These are phyloP conservation scores for Coecobrya sp. DNA, from an alignment of 2,888 invertebrate species.

Conservation along the genomic window DNA sequence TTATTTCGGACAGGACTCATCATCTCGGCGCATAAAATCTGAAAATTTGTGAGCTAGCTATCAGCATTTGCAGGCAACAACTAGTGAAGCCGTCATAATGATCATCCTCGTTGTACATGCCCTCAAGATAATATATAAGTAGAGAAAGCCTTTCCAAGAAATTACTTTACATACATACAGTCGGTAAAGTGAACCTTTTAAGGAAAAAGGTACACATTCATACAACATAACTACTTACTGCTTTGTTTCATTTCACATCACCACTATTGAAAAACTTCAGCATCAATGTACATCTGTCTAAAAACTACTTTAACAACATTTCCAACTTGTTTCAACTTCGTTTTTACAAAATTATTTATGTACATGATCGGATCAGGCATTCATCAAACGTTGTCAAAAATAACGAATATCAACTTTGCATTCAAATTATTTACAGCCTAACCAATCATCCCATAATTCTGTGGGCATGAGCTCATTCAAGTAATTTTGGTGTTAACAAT, in stretches of 20 bases:
- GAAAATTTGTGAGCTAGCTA: constrained; percentile 67
- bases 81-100: constrained; percentile 65
- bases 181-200: not conserved
- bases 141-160: constrained; percentile 43
- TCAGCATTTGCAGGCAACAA: constrained; percentile 52
- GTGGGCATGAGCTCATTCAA: constrained; percentile 9
- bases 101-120: constrained; percentile 12
- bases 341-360: constrained; percentile 41
- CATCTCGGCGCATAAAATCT: constrained; percentile 49
- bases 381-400: constrained; percentile 56
- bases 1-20: constrained; percentile 60
- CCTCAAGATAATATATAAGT: constrained; percentile 42
- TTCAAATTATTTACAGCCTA: constrained; percentile 41
- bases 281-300: constrained; percentile 1
- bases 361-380: constrained; percentile 42
- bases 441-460: constrained; percentile 10
- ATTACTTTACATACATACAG: constrained; percentile 44
- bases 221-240: not conserved
- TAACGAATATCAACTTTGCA: constrained; percentile 52
- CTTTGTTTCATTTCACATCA: not conserved
- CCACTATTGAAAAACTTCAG: constrained; percentile 1
- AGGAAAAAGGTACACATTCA: not conserved
- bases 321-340: constrained; percentile 43
- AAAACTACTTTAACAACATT: constrained; percentile 26
- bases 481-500: constrained; percentile 27